These are phyloP conservation scores for Graphium colonna DNA, from an alignment of 2,888 invertebrate species.

Conservation along the genomic window DNA sequence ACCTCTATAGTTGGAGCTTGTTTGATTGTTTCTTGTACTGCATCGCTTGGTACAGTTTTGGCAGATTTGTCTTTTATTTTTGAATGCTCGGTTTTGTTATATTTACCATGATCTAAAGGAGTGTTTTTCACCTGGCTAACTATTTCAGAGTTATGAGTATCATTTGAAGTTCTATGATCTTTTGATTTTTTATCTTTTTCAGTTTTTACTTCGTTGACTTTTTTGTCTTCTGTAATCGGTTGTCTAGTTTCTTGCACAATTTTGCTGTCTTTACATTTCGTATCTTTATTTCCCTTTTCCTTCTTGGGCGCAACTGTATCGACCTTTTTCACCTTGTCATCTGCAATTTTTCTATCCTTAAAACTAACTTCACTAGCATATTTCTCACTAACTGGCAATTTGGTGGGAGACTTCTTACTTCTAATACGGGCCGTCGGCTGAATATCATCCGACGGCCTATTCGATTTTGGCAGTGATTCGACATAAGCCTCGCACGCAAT, in stretches of 20 bases:
- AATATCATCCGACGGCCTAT: constrained; percentile 54
- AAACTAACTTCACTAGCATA: constrained; percentile 45
- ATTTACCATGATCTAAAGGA: not conserved
- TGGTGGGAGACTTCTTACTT: constrained; percentile 65
- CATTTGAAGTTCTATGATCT: not conserved
- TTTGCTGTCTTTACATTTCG: constrained; percentile 2
- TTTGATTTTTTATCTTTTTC: constrained; percentile 13
- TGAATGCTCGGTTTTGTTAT: not conserved
- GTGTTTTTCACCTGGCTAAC: not conserved
- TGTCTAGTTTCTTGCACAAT: constrained; percentile 19
- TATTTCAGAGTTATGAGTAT: not conserved
- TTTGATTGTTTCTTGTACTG: not conserved
- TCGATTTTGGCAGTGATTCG: constrained; percentile 57
- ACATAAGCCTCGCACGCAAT: constrained; percentile 37
- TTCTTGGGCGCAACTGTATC: constrained; percentile 18
- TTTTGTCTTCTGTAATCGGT: constrained; percentile 22
- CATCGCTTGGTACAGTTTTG: not conserved
- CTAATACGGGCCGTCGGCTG: constrained; percentile 52
- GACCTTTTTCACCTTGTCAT: constrained; percentile 19
- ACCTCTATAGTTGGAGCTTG: constrained; percentile 14
- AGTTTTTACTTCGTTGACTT: constrained; percentile 17
- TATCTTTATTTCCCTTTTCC: constrained; percentile 23
- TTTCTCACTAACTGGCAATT: constrained; percentile 50
- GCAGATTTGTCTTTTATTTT: not conserved
- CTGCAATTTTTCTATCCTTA: constrained; percentile 38